Conservation (phyloP, 2,113 vertebrate species). For the Takifugu flavidus region DNA sequence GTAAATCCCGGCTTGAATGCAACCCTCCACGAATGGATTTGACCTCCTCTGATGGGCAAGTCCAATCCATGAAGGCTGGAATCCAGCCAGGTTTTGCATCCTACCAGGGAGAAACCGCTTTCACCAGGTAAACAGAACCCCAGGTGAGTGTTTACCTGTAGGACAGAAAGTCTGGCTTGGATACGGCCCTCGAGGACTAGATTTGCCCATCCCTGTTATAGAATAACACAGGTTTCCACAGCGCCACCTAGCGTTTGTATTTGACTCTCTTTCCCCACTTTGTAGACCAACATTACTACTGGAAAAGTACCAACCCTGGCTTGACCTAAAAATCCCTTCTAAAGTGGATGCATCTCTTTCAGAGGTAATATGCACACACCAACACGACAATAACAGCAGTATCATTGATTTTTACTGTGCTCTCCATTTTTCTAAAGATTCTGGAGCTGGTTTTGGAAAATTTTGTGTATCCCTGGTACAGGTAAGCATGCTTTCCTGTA, state of each 20-base stretch:
- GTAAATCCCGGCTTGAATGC: too few relatives aligned
- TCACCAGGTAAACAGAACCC: too few relatives aligned
- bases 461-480: slow-evolving; percentile 97
- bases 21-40: too few relatives aligned
- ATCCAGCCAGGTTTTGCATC: too few relatives aligned
- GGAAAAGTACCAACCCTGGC: slow-evolving; percentile 97
- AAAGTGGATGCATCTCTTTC: slow-evolving; percentile 95
- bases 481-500: slow-evolving; percentile 72
- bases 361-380: slow-evolving; percentile 77
- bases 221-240: not conserved
- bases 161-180: too few relatives aligned
- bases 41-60: too few relatives aligned
- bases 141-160: too few relatives aligned
- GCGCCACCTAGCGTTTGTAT: slow-evolving; percentile 30
- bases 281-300: slow-evolving; percentile 86
- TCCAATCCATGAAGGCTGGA: too few relatives aligned
- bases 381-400: not conserved
- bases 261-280: slow-evolving; percentile 19
- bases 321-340: slow-evolving; percentile 89
- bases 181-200: too few relatives aligned
- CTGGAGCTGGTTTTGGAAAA: slow-evolving; percentile 95
- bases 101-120: too few relatives aligned
- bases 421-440: slow-evolving; percentile 73
- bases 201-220: not conserved
- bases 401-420: not conserved